Percentiles rank a stretch among this genome's conserved stretches.
Evolutionary conservation across 2,797 vertebrate genomes (phyloP).

Genomic region (Arctocebus calabarensis): DNA sequence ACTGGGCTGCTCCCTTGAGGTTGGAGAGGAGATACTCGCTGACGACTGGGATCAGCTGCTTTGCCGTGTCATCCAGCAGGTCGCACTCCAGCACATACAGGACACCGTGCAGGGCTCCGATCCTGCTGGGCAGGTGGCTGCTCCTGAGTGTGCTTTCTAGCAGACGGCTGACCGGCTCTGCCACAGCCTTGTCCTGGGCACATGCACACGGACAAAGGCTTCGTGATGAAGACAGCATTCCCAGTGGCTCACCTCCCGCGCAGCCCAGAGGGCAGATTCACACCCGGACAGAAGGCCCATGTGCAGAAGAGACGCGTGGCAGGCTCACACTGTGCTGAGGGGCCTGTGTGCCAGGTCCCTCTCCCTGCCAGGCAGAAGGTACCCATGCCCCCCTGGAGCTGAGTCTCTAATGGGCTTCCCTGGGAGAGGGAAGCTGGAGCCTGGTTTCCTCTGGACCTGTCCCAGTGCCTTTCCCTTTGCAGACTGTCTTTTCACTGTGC

Average conservation of each 20-base stretch:
- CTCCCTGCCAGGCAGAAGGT: not conserved
- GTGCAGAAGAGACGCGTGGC: fast-evolving
- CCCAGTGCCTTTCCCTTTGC: not conserved
- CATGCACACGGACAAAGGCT: constrained; percentile 38
- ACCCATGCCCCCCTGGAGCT: not conserved
- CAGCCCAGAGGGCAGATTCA: not conserved
- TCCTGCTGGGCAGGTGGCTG: constrained; percentile 96
- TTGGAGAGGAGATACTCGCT: constrained; percentile 97
- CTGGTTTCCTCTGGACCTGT: not conserved
- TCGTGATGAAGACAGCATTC: no score
- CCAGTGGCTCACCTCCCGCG: not conserved
- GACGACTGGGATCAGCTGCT: constrained; percentile 95
- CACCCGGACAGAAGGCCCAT: fast-evolving
- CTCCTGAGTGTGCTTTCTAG: constrained; percentile 96
- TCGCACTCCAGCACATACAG: constrained; percentile 98
- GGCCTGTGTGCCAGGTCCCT: fast-evolving
- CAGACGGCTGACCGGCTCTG: constrained; percentile 96
- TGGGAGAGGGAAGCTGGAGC: no score
- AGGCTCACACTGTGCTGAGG: not conserved
- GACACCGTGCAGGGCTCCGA: constrained; percentile 96
- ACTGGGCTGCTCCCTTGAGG: constrained; percentile 94
- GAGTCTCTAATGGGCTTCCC: not conserved
- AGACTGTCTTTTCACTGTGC: not conserved
- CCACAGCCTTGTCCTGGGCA: constrained; percentile 95
- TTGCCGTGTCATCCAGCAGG: constrained; percentile 96